Evolutionary conservation across 1,140 invertebrate genomes (phyloP), one percentile per base, ranked within the genome.

Genomic region (Oncopeltus fasciatus): DNA sequence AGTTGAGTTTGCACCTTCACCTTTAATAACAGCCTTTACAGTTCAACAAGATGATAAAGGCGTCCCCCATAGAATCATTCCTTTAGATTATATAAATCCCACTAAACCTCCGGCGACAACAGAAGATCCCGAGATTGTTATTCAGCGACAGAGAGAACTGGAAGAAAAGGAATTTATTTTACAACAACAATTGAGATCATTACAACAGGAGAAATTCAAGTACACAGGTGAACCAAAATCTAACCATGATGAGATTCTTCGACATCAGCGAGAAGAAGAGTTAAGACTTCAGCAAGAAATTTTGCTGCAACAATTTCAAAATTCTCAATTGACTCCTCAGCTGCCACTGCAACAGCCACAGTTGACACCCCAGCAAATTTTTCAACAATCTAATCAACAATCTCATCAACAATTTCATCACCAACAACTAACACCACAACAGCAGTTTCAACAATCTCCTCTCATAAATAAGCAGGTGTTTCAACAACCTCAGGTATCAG

Each of bases 41-140:
- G 84, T 90, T 1, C 85, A 89, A 66, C 83, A 89, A 70, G 87
- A 90, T 68, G 84, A 83, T 57, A 76, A 77, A 28, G 87, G 87
- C 1, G 68, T 83, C 18, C 85, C 87, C 0, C 83, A 84, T 64
- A 86, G 82, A 69, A 84, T 89, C 1, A 83, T 87, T 59, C 86
- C 87, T 1, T 78, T 86, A 59, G 77, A 59, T 31, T 77, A 57
- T 72, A 70, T 63, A 70, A 72, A 67, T 67, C 65, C 69, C 68
- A 57, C 65, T 46, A 53, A 63, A 31, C 57, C 64, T 33, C 57
- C 64, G 18, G 38, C 63, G 59, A 44, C 60, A 46, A 62, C 33
- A 59, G 46, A 59, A 64, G 70, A 62, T 12, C 49, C 49, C 5
- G 68, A 64, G 63, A 60, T 70, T 60, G 71, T 64, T 67, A 14